A percentile compares a stretch with the other conserved stretches of the same genome.
These are phyloP conservation scores for Vanessa tameamea DNA, from an alignment of 1,140 invertebrate species.

Conservation along the genomic window DNA sequence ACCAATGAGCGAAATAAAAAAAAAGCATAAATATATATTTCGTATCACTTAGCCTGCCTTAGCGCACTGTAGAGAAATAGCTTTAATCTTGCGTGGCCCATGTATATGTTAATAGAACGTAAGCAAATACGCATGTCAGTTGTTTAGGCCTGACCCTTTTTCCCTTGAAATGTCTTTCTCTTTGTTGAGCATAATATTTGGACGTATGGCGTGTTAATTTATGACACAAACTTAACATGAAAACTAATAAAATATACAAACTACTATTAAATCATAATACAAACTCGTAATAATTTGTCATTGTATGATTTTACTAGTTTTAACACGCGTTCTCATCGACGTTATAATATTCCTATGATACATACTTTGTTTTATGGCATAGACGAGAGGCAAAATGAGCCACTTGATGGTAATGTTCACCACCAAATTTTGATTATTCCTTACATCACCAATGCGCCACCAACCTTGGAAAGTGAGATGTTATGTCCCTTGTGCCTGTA, in stretches of 20 bases:
- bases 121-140: constrained; percentile 47
- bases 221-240: not conserved
- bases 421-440: too few relatives aligned
- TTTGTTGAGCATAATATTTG: constrained; percentile 15
- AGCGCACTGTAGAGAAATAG: not conserved
- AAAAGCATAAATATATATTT: not conserved
- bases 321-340: too few relatives aligned
- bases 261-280: not conserved
- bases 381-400: too few relatives aligned
- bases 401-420: too few relatives aligned
- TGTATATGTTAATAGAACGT: constrained; percentile 50
- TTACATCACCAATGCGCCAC: too few relatives aligned
- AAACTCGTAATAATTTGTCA: too few relatives aligned
- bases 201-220: constrained; percentile 1
- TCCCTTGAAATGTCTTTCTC: constrained; percentile 6
- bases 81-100: constrained; percentile 36
- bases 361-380: too few relatives aligned
- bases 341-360: too few relatives aligned
- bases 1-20: too few relatives aligned
- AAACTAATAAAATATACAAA: not conserved
- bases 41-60: not conserved
- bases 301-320: too few relatives aligned
- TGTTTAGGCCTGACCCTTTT: constrained; percentile 29
- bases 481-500: too few relatives aligned
- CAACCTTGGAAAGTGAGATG: too few relatives aligned